Conservation (phyloP, 1,140 invertebrate species). For the Temnothorax curvispinosus region DNA sequence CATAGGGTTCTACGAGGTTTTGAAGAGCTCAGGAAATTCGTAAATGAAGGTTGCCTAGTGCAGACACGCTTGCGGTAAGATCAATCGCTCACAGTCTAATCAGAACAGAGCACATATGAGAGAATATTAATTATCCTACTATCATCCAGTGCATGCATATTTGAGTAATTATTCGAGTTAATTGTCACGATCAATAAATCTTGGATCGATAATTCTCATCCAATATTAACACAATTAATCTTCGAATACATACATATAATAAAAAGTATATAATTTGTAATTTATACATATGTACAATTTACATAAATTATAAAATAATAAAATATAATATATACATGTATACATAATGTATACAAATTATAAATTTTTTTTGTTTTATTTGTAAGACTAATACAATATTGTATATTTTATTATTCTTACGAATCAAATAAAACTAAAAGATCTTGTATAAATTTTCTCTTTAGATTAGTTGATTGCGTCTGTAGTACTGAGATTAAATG, state of each 20-base stretch:
- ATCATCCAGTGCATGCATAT: not conserved
- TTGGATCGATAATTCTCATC: not conserved
- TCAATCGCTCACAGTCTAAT: conserved; percentile 44
- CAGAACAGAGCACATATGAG: not conserved
- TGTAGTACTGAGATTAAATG: not conserved
- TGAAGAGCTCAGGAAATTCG: conserved; percentile 47
- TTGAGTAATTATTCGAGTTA: not conserved
- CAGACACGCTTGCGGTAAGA: conserved; percentile 50
- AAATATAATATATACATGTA: not conserved
- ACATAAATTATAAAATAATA: not conserved
- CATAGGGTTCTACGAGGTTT: conserved; percentile 1
- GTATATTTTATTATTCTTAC: not conserved
- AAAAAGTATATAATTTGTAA: not conserved
- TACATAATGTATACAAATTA: not conserved
- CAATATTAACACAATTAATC: not conserved
- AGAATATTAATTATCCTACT: conserved; percentile 23
- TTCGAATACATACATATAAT: not conserved
- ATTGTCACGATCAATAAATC: not conserved
- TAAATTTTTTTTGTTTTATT: not conserved
- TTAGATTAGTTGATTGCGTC: not conserved
- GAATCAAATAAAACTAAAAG: not conserved
- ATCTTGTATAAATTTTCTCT: not conserved
- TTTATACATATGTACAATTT: not conserved
- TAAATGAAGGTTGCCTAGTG: conserved; percentile 30
- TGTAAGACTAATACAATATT: not conserved